Conservation (phyloP, 2,797 vertebrate species). For the Gallinago nigripennis region DNA sequence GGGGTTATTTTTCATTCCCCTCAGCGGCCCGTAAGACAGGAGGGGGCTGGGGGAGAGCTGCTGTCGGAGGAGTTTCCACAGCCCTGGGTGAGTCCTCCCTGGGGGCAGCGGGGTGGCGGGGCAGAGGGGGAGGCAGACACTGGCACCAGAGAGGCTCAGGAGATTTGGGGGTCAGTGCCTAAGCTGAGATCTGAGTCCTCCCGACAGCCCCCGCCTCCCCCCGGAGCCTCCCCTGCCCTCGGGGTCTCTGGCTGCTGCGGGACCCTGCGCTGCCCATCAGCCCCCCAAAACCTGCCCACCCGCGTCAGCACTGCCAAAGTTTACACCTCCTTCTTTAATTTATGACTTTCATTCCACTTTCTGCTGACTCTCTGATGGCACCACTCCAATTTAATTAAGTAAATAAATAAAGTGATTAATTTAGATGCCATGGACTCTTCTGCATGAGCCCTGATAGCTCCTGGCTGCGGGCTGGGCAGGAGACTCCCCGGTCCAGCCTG, state of each 20-base stretch:
- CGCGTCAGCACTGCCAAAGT: rapidly evolving
- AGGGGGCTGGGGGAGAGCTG: neutral
- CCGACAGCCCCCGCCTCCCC: rapidly evolving
- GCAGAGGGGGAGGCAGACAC: neutral
- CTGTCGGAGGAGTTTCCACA: neutral
- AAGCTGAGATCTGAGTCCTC: neutral
- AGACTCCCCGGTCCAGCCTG: rapidly evolving
- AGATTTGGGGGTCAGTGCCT: neutral
- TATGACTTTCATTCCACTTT: neutral
- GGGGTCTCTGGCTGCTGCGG: neutral
- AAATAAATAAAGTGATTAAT: conserved; percentile 29
- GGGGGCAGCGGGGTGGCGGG: too few species aligned
- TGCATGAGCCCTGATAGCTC: too few species aligned
- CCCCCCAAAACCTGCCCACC: neutral
- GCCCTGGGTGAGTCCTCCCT: neutral
- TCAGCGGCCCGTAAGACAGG: neutral
- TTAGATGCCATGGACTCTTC: neutral
- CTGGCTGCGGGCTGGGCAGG: neutral
- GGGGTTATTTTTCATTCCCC: conserved; percentile 1
- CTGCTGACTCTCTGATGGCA: neutral
- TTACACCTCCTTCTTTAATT: neutral
- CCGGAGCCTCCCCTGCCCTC: neutral
- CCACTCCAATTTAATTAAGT: conserved; percentile 8
- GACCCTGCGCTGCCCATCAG: neutral
- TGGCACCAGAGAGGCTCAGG: neutral